Evolutionary conservation across 1,140 invertebrate species (phyloP).

Genomic region (Plectrocnemia conspersa): DNA sequence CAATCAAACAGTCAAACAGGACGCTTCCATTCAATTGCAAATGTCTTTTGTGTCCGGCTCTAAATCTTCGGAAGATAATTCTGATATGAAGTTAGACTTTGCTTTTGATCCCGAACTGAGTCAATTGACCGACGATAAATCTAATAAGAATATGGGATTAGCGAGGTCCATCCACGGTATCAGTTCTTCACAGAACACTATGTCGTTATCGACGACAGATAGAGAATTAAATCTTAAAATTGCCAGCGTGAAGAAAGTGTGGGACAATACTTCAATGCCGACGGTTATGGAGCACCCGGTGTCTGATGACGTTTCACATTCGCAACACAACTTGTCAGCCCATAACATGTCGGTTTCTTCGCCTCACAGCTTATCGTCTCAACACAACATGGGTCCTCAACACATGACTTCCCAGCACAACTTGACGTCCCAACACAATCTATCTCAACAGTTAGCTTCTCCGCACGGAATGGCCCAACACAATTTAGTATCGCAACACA

Average conservation of each 20-base stretch:
- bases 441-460: conserved; percentile 29
- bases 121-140: conserved; percentile 73
- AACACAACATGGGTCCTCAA: conserved; percentile 38
- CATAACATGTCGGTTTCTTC: conserved; percentile 44
- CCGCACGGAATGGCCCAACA: conserved; percentile 28
- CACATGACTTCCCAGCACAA: conserved; percentile 40
- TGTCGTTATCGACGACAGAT: conserved; percentile 54
- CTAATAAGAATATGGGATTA: conserved; percentile 56
- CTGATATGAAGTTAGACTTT: conserved; percentile 89
- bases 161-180: conserved; percentile 57
- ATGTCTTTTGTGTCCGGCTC: conserved; percentile 46
- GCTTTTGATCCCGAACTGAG: conserved; percentile 76
- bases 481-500: conserved; percentile 27
- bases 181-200: conserved; percentile 47
- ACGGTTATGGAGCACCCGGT: conserved; percentile 65
- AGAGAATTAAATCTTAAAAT: conserved; percentile 88
- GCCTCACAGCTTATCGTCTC: conserved; percentile 31
- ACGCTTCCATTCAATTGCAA: conserved; percentile 41
- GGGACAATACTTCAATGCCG: conserved; percentile 67
- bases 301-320: conserved; percentile 47
- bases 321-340: conserved; percentile 42
- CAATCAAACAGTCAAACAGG: conserved; percentile 38
- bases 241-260: conserved; percentile 88
- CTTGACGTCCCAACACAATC: conserved; percentile 33
- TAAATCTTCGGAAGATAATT: conserved; percentile 68